phyloP scores from a whole-genome alignment of 2,797 vertebrate species.

The Rhadinocentrus ornatus region DNA sequence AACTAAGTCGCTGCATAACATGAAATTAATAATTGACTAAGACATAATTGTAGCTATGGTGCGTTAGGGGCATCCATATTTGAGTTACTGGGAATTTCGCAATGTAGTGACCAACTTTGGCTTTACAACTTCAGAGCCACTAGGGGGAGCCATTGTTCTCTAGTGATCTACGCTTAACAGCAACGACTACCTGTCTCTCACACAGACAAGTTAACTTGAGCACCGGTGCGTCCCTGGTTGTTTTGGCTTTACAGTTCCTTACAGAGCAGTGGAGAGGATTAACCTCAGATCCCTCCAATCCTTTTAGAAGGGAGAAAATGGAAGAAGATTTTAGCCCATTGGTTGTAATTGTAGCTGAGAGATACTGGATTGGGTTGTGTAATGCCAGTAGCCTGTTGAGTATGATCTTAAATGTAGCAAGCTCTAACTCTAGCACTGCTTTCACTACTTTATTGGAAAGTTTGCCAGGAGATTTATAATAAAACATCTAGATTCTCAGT shows the following conservation, averaged over 20 bases:
- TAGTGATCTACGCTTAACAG: slow-evolving; percentile 11
- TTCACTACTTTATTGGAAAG: neutral
- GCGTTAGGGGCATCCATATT: slow-evolving; percentile 18
- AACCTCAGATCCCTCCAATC: slow-evolving; percentile 50
- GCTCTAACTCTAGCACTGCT: neutral
- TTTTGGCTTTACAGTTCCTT: slow-evolving; percentile 46
- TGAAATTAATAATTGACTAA: slow-evolving; percentile 34
- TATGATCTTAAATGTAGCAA: slow-evolving; percentile 15
- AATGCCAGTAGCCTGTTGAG: slow-evolving; percentile 32
- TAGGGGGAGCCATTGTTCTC: slow-evolving; percentile 71
- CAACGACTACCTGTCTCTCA: slow-evolving; percentile 74
- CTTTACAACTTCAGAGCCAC: slow-evolving; percentile 20
- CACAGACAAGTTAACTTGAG: slow-evolving; percentile 63
- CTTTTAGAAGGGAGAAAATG: slow-evolving; percentile 47
- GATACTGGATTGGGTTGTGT: slow-evolving; percentile 35
- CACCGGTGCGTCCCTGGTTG: slow-evolving; percentile 55
- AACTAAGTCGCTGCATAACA: slow-evolving; percentile 24
- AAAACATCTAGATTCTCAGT: neutral
- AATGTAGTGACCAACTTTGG: neutral
- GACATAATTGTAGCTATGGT: slow-evolving; percentile 2
- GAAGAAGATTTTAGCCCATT: slow-evolving; percentile 30
- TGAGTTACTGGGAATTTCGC: neutral
- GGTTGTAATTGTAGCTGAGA: slow-evolving; percentile 30
- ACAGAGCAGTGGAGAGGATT: slow-evolving; percentile 54
- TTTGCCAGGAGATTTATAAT: slow-evolving; percentile 40